A percentile compares a stretch with the other conserved stretches of the same genome.
Evolutionary conservation across 2,797 vertebrate genomes (phyloP).

Genomic region (Hylomyscus alleni): DNA sequence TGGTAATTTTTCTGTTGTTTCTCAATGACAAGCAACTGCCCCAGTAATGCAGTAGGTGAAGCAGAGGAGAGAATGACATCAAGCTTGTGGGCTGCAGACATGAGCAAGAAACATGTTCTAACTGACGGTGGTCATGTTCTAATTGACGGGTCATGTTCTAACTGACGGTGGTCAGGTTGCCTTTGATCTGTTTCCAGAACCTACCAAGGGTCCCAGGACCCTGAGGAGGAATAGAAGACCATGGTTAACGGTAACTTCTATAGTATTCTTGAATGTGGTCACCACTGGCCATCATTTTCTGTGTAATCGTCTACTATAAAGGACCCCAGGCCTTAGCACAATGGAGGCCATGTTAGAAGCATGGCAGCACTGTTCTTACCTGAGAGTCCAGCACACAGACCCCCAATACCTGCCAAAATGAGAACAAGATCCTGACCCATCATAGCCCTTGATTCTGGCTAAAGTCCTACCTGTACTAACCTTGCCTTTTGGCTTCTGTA

Average conservation of each 20-base stretch:
- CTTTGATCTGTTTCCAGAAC: background rate
- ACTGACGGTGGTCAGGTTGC: background rate
- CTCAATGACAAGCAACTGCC: background rate
- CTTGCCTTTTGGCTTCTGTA: background rate
- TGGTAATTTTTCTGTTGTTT: background rate
- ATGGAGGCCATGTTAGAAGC: background rate
- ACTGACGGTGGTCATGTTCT: background rate
- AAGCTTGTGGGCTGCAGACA: background rate
- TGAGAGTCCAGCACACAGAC: background rate
- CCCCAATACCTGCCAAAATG: background rate
- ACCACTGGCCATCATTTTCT: constrained; percentile 18
- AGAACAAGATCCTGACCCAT: background rate
- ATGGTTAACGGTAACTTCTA: background rate
- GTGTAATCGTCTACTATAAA: background rate
- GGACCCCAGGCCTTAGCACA: background rate
- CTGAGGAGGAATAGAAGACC: background rate
- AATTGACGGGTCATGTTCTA: no score
- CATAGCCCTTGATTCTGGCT: background rate
- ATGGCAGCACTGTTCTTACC: background rate
- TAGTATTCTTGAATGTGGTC: background rate
- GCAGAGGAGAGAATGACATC: background rate
- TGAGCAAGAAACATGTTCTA: background rate
- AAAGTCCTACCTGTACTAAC: background rate
- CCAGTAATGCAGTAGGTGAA: background rate
- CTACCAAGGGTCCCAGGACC: background rate